Evolutionary conservation across 2,797 vertebrate species (phyloP), one percentile per base, ranked within the genome.

Genomic region (Cynodonichthys magdalenae): DNA sequence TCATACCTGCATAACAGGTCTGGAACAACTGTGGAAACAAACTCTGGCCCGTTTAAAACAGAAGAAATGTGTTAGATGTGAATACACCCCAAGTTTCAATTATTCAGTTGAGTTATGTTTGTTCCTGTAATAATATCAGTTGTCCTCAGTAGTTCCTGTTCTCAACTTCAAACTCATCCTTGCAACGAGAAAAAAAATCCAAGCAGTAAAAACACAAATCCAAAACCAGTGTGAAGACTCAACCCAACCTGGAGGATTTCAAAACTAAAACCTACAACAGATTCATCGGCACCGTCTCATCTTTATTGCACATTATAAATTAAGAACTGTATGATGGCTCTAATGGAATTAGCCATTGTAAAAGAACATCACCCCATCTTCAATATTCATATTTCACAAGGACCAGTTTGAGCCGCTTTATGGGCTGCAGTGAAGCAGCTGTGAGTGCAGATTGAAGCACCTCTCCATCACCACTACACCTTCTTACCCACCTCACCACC

Each of bases 401-500:
- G 62, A 59, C 53, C 52, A 49, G 52, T 52, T 62, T 52, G 28
- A 71, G 72, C 61, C 66, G 68, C 60, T 82, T 81, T 83, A 77
- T 80, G 80, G 88, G 85, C 83, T 66, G 69, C 64, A 67, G 48
- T 80, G 80, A 84, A 76, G 80, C 70, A 60, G 75, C 77, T 80
- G 66, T 53, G 50, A 76, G 65, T 85, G 83, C 53, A 76, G 65
- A 72, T 77, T 65, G 78, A 80, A 74, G 73, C 68, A 57, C 77
- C 87, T 90, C 81, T 87, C 85, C 82, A 90, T 92, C 91, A 88
- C 71, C 58, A 53, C 66, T 85, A 70, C 79, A 63, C 67, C 59
- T 46, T 56, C 53, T 77, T 49, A 69, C 54, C 78, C 52, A 6
- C 29, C 5, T 31, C 29, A 7, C 6, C 31, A 7, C 31, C 6